A percentile compares a stretch with the other conserved stretches of the same genome.
phyloP scores from a whole-genome alignment of 2,888 invertebrate genomes.

The Notodonta ziczac region DNA sequence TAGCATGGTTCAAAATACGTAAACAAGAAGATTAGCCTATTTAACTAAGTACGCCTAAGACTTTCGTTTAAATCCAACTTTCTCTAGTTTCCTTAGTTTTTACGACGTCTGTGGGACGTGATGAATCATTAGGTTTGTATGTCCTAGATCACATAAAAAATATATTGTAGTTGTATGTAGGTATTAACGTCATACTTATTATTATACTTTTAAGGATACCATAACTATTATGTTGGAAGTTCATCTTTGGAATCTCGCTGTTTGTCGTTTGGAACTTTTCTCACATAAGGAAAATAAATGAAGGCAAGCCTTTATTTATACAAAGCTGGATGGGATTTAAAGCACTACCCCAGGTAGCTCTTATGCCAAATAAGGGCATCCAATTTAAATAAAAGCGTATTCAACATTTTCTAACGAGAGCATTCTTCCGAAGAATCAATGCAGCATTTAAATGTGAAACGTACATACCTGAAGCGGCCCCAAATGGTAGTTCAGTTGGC shows the following conservation, averaged over 20 bases:
- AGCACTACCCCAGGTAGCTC: neutral
- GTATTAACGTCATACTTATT: too few relatives aligned
- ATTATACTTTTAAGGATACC: too few relatives aligned
- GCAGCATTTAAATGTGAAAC: constrained; percentile 39
- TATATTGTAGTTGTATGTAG: neutral
- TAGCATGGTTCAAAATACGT: neutral
- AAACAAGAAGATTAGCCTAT: neutral
- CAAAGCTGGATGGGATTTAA: constrained; percentile 9
- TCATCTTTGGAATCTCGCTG: too few relatives aligned
- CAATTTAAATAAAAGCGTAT: constrained; percentile 41
- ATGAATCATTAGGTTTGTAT: constrained; percentile 4
- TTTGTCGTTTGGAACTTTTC: too few relatives aligned
- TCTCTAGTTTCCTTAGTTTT: neutral
- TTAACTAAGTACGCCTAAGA: neutral
- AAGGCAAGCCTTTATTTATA: constrained; percentile 3
- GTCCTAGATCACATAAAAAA: neutral
- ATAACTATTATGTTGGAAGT: too few relatives aligned
- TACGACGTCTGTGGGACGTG: neutral
- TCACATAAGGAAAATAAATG: neutral
- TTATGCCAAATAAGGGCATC: constrained; percentile 29
- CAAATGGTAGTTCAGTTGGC: constrained; percentile 86
- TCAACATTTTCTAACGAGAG: constrained; percentile 46
- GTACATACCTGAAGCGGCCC: constrained; percentile 84
- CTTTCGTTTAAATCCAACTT: neutral
- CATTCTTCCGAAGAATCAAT: constrained; percentile 41